Percentiles rank a stretch among this genome's conserved stretches.
These are phyloP conservation scores for Enteromius anoplus DNA, from an alignment of 2,797 vertebrate species.

Conservation along the genomic window DNA sequence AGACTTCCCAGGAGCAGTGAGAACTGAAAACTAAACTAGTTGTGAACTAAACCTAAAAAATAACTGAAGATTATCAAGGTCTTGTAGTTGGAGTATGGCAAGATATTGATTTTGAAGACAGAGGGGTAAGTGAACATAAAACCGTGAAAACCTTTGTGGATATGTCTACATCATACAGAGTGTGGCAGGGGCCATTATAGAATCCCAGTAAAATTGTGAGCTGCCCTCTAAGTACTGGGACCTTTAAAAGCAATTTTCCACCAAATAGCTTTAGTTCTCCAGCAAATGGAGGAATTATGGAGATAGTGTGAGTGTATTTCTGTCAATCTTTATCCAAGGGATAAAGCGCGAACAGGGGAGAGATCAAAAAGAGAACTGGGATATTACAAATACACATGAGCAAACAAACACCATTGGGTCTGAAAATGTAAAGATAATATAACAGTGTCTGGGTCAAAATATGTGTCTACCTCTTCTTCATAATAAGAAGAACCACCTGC, in stretches of 20 bases:
- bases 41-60: background rate
- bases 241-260: constrained; percentile 40
- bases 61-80: constrained; percentile 22
- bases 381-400: constrained; percentile 27
- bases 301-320: constrained; percentile 29
- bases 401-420: constrained; percentile 1
- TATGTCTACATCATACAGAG: constrained; percentile 2
- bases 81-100: background rate
- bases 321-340: constrained; percentile 33
- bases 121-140: constrained; percentile 30
- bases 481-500: background rate
- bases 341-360: background rate
- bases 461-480: background rate
- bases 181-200: constrained; percentile 18
- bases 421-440: constrained; percentile 11
- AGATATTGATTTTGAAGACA: constrained; percentile 32
- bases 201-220: constrained; percentile 17
- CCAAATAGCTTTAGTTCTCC: constrained; percentile 27
- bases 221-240: constrained; percentile 19
- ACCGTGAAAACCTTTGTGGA: constrained; percentile 27
- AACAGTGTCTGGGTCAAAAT: constrained; percentile 11
- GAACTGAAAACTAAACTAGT: background rate
- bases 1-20: background rate
- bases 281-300: constrained; percentile 49
- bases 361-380: constrained; percentile 30